These are phyloP conservation scores for Syngnathoides biaculeatus DNA, from an alignment of 2,113 vertebrate genomes.

Conservation along the genomic window DNA sequence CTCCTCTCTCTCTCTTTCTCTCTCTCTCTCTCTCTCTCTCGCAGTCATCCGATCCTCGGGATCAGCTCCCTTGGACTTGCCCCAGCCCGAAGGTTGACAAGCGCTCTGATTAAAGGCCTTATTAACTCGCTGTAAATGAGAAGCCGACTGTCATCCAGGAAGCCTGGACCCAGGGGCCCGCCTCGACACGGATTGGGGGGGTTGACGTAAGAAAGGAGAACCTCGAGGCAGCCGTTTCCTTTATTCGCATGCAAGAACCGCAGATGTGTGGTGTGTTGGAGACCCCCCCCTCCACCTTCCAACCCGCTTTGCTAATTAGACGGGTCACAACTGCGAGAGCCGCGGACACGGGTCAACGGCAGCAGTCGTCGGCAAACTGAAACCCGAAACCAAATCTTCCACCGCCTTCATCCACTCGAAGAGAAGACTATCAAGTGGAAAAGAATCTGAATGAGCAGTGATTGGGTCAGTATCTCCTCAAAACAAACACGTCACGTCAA, in stretches of 20 bases:
- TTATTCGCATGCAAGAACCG: conserved; percentile 42
- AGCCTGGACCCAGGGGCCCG: conserved; percentile 32
- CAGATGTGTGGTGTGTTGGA: conserved; percentile 41
- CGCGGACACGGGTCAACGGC: conserved; percentile 52
- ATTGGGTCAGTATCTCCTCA: conserved; percentile 45
- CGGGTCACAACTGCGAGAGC: conserved; percentile 59
- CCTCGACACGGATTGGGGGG: conserved; percentile 23
- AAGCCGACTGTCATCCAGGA: conserved; percentile 56
- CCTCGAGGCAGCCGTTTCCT: conserved; percentile 53
- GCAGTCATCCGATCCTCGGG: conserved; percentile 58
- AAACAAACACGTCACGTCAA: conserved; percentile 57
- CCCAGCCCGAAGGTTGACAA: conserved; percentile 57
- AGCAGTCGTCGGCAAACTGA: conserved; percentile 55
- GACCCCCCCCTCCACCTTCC: conserved; percentile 9
- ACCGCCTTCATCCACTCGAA: conserved; percentile 38
- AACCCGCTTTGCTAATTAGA: conserved; percentile 57
- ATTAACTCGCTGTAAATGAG: conserved; percentile 61
- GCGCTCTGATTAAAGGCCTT: conserved; percentile 68
- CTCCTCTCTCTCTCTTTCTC: conserved; percentile 30
- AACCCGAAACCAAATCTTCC: conserved; percentile 44
- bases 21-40: conserved; percentile 36
- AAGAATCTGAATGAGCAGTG: conserved; percentile 51
- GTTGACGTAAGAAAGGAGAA: conserved; percentile 63
- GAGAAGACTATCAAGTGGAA: conserved; percentile 17
- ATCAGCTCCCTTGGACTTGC: conserved; percentile 54